Evolutionary conservation across 2,113 vertebrate genomes (phyloP), one percentile per base, ranked within the genome.

Genomic region (Leucoraja erinaceus): DNA sequence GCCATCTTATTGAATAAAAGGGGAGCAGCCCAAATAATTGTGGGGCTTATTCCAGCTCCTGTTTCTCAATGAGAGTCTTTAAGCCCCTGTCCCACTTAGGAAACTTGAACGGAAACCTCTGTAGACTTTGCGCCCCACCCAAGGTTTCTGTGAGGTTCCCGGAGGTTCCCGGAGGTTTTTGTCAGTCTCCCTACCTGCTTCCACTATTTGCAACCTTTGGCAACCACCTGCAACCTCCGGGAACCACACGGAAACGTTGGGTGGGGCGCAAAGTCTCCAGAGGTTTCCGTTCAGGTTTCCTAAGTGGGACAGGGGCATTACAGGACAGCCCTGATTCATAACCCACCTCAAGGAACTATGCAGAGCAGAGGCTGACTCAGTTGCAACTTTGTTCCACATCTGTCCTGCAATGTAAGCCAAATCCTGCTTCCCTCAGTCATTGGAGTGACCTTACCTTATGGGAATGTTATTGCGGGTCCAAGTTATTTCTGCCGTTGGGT

Each of bases 401-500:
- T 25, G 14, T 22, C 12, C 92, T 12, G 28, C 56, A 25, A 11
- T 12, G 7, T 25, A 79, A 11, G 38, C 56, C 93, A 75, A 79
- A 66, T 79, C 63, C 25, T 54, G 25, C 31, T 79, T 18, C 92
- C 56, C 28, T 90, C 63, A 33, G 66, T 38, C 18, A 28, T 70
- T 11, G 20, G 38, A 47, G 66, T 74, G 90, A 28, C 93, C 96
- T 94, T 95, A 99, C 98, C 97, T 97, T 94, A 99, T 98, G 77
- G 96, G 98, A 93, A 98, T 97, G 95, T 98, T 98, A 94, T 99
- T 99, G 93, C 98, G 97, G 0, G 97, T 98, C 99, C 99, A 99
- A 0, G 96, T 97, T 93, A 99, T 97, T 93, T 98, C 97, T 0
- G 98, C 96, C 61, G 96, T 95, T 1, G 99, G 98, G 8, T 97